Evolutionary conservation across 2,888 invertebrate genomes (phyloP).

Genomic region (Agrotis exclamationis): DNA sequence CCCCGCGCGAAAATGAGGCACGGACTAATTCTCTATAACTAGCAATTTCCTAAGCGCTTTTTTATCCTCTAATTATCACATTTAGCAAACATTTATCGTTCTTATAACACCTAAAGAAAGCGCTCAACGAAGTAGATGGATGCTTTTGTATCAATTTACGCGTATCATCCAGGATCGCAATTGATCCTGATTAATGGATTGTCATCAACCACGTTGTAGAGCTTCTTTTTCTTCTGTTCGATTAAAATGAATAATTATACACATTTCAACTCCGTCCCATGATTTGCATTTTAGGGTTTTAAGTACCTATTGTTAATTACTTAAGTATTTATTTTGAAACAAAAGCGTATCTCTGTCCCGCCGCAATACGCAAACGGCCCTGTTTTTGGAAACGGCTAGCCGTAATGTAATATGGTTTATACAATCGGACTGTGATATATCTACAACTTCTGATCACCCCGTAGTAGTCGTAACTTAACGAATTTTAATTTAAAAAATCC

Average conservation of each 20-base stretch:
- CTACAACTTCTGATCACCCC: too few relatives aligned
- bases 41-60: background rate
- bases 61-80: background rate
- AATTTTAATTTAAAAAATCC: too few relatives aligned
- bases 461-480: too few relatives aligned
- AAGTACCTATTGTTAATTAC: background rate
- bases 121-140: constrained; percentile 12
- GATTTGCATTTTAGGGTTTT: background rate
- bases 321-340: background rate
- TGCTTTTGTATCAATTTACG: constrained; percentile 32
- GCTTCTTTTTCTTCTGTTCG: constrained; percentile 5
- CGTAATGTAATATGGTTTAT: too few relatives aligned
- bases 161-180: constrained; percentile 26
- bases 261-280: constrained; percentile 3
- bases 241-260: constrained; percentile 33
- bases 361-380: too few relatives aligned
- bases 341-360: background rate
- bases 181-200: constrained; percentile 48
- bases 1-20: too few relatives aligned
- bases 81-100: background rate
- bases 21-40: too few relatives aligned
- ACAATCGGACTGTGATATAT: too few relatives aligned
- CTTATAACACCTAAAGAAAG: constrained; percentile 10
- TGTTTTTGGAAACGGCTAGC: too few relatives aligned
- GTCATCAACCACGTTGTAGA: constrained; percentile 18